A percentile compares a stretch with the other conserved stretches of the same genome.
Conservation (phyloP, 2,113 vertebrate species). For the Ondatra zibethicus region DNA sequence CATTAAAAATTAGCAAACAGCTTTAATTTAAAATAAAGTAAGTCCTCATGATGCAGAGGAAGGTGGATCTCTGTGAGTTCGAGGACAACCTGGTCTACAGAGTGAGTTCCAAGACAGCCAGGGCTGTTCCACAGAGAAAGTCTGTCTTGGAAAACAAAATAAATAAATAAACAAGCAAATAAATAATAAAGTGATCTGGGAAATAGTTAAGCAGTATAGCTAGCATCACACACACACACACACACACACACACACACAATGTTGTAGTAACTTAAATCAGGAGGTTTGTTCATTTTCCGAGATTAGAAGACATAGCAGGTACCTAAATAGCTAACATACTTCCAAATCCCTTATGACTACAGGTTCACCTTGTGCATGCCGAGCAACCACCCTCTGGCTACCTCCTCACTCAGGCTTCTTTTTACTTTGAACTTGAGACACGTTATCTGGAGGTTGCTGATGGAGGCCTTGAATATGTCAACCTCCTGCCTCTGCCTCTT, state of each 20-base stretch:
- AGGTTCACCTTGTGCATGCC: not conserved
- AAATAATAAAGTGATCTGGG: too few relatives aligned
- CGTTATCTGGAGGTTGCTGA: not conserved
- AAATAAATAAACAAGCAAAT: too few relatives aligned
- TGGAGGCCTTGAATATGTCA: not conserved
- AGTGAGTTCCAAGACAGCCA: not conserved
- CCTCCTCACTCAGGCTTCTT: not conserved
- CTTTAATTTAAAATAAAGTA: slow-evolving; percentile 2
- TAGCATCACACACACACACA: not conserved
- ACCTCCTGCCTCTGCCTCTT: not conserved
- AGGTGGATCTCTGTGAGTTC: not conserved
- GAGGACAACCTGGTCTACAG: not conserved
- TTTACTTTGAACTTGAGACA: not conserved
- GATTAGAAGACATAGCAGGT: not conserved
- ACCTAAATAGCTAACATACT: not conserved
- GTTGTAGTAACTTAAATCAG: not conserved
- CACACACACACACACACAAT: not conserved
- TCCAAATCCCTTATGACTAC: not conserved
- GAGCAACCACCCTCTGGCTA: too few relatives aligned
- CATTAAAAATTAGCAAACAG: not conserved
- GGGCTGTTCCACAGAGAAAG: not conserved
- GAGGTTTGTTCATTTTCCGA: not conserved
- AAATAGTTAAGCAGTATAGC: too few relatives aligned
- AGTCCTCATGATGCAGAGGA: not conserved
- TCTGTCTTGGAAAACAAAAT: not conserved